These are phyloP conservation scores for Apodemus sylvaticus DNA, from an alignment of 2,113 vertebrate species.

Conservation along the genomic window DNA sequence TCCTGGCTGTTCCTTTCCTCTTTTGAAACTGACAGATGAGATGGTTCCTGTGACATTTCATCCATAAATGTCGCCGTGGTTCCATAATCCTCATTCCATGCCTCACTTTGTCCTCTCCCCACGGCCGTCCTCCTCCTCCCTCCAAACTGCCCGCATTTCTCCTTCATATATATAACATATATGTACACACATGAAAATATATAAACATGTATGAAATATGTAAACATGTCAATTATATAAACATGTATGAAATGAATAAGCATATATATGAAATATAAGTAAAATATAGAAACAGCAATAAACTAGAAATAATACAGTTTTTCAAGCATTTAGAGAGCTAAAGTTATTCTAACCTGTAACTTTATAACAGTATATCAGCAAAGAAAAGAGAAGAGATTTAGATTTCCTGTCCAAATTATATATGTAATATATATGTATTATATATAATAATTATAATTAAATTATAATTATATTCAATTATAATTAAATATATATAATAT, in stretches of 20 bases:
- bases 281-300: not conserved
- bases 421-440: no score
- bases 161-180: not conserved
- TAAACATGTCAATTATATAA: not conserved
- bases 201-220: not conserved
- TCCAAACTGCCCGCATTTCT: not conserved
- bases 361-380: not conserved
- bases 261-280: not conserved
- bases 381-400: not conserved
- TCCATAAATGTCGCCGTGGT: not conserved
- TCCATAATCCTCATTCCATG: not conserved
- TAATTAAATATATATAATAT: no score
- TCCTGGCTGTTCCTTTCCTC: not conserved
- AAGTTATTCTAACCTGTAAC: not conserved
- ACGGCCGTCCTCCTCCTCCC: not conserved
- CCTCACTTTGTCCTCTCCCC: no score
- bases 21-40: not conserved
- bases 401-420: not conserved
- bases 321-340: not conserved
- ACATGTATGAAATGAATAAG: not conserved
- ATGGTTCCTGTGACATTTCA: not conserved
- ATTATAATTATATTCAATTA: no score
- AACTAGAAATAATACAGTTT: not conserved
- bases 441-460: no score
- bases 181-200: no score